Percentiles rank a stretch among this genome's conserved stretches.
These are phyloP conservation scores for Cariama cristata DNA, from an alignment of 2,113 vertebrate species.

Conservation along the genomic window DNA sequence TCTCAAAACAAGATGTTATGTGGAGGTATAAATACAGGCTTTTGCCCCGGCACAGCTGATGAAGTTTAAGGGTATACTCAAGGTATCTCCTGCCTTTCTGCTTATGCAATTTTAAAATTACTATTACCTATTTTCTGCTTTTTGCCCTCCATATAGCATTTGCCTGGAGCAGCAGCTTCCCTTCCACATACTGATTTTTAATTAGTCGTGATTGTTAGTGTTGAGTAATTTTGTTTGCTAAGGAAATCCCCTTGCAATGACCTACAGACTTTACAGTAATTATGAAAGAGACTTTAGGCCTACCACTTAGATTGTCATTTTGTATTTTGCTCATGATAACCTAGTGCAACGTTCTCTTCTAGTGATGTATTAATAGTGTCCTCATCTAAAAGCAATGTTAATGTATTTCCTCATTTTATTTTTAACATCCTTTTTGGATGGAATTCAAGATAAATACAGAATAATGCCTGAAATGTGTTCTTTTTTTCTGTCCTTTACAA, in stretches of 20 bases:
- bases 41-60: background rate
- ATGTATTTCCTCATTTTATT: constrained; percentile 15
- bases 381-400: constrained; percentile 4
- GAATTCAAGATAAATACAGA: background rate
- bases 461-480: background rate
- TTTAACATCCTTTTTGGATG: background rate
- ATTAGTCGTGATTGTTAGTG: background rate
- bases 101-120: background rate
- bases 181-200: background rate
- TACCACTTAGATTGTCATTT: background rate
- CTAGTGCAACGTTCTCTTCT: background rate
- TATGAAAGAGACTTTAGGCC: background rate
- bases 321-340: background rate
- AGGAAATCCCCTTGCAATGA: constrained; percentile 19
- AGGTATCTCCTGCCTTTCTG: background rate
- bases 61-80: background rate
- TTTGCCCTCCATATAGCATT: background rate
- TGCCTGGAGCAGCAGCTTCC: background rate
- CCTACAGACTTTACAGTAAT: background rate
- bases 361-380: background rate
- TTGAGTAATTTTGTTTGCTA: background rate
- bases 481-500: background rate
- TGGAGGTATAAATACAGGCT: background rate
- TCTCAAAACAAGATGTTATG: background rate
- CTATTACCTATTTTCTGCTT: background rate